Evolutionary conservation across 2,113 vertebrate species (phyloP), one percentile per base, ranked within the genome.

Genomic region (Neomonachus schauinslandi): DNA sequence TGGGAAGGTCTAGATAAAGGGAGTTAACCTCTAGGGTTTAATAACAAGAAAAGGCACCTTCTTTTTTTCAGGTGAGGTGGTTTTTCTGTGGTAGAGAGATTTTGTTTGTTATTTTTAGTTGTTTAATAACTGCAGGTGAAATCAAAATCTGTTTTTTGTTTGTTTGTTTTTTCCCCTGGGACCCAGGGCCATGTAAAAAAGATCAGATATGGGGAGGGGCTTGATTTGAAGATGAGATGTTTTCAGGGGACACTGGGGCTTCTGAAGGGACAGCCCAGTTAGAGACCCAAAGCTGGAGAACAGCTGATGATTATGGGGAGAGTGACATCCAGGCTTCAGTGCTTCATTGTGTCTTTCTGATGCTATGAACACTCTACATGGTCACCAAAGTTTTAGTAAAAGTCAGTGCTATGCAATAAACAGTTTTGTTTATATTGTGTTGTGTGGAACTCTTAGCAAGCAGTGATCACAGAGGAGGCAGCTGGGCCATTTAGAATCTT

Each of bases 251-350:
- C 5, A n/a, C 1, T 10, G 6, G 10, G 24, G 6, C 26, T 39
- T 57, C 31, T 18, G 15, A 46, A 63, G 9, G 18, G 13, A 65
- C 33, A 85, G 3, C 5, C 1, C 26, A 22, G 3, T 42, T 46
- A 33, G 22, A 46, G 12, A 46, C 11, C 11, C 10, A 36, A 79
- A 89, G 10, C 14, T 33, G 7, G 39, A 53, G 26, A 57, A 57
- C 0, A 63, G 14, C 7, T 1, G 14, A 31, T 36, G 6, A 33
- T 28, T 11, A 18, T 0, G 15, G 3, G 46, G 12, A 3, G n/a
- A 53, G 31, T 18, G 49, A 31, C 33, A 51, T 0, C 15, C 9
- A 21, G 0, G 22, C 21, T 21, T 33, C 65, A 7, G 4, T 28
- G 42, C 11, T 14, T n/a, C 39, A 0, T 33, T 71, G 18, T 55